Conservation (phyloP, 1,140 invertebrate genomes). For the Heliconius congener region DNA sequence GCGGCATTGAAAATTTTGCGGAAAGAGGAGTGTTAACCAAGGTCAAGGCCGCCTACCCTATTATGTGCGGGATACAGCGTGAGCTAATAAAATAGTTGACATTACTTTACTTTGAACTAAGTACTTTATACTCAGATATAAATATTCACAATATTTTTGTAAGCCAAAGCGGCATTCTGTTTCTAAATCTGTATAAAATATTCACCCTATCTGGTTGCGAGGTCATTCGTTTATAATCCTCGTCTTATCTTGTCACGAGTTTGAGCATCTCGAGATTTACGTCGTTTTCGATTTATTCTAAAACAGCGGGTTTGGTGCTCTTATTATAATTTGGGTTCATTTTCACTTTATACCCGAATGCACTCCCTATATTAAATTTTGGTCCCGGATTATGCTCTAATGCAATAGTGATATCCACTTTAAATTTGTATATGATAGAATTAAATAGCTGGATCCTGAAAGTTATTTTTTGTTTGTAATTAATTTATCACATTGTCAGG, state of each 20-base stretch:
- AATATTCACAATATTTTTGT: background rate
- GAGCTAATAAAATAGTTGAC: too few species aligned
- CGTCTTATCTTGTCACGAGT: slow-evolving; percentile 21
- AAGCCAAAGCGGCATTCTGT: background rate
- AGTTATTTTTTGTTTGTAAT: too few species aligned
- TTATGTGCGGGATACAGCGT: too few species aligned
- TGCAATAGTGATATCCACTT: background rate
- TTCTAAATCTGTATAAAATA: slow-evolving; percentile 17
- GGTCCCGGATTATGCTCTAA: background rate
- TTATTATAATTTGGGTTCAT: background rate
- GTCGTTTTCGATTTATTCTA: slow-evolving; percentile 9
- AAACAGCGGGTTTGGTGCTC: background rate
- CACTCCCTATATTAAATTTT: background rate
- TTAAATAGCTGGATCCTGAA: background rate
- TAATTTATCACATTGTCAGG: too few species aligned
- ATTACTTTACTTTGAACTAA: too few species aligned
- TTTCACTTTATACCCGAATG: background rate
- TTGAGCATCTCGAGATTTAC: slow-evolving; percentile 19
- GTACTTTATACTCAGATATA: background rate
- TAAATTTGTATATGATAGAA: background rate
- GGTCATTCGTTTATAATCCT: slow-evolving; percentile 20
- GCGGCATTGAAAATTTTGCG: too few species aligned
- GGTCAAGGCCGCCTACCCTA: too few species aligned
- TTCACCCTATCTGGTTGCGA: slow-evolving; percentile 25
- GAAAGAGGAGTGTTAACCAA: too few species aligned